Conservation (phyloP, 2,888 invertebrate species). For the Tethea ocularis region DNA sequence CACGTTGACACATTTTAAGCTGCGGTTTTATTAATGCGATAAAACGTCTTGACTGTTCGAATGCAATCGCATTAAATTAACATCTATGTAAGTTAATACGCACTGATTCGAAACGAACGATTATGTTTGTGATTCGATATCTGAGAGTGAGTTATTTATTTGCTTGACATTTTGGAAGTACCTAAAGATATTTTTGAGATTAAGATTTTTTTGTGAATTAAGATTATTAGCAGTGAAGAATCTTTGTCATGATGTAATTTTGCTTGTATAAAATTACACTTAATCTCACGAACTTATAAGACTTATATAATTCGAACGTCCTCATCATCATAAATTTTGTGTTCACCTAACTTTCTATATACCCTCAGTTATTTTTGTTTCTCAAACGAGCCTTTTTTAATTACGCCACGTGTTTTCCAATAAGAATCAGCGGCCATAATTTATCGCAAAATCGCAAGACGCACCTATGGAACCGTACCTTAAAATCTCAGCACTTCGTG, state of each 20-base stretch:
- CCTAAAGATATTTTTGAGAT: not conserved
- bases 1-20: constrained; percentile 65
- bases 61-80: not conserved
- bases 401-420: not conserved
- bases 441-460: constrained; percentile 14
- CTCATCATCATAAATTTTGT: no score
- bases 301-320: no score
- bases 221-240: no score
- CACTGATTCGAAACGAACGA: not conserved
- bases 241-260: no score
- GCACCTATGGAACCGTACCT: constrained; percentile 27
- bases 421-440: not conserved
- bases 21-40: constrained; percentile 27
- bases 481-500: constrained; percentile 51
- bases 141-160: not conserved
- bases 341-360: no score
- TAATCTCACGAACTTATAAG: no score
- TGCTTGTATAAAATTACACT: no score
- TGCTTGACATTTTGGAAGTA: not conserved
- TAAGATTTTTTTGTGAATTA: not conserved
- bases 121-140: not conserved
- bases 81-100: not conserved
- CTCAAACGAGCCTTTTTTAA: no score
- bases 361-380: no score
- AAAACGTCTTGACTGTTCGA: constrained; percentile 7